Evolutionary conservation across 1,140 invertebrate genomes (phyloP).

Genomic region (Copidosoma floridanum): DNA sequence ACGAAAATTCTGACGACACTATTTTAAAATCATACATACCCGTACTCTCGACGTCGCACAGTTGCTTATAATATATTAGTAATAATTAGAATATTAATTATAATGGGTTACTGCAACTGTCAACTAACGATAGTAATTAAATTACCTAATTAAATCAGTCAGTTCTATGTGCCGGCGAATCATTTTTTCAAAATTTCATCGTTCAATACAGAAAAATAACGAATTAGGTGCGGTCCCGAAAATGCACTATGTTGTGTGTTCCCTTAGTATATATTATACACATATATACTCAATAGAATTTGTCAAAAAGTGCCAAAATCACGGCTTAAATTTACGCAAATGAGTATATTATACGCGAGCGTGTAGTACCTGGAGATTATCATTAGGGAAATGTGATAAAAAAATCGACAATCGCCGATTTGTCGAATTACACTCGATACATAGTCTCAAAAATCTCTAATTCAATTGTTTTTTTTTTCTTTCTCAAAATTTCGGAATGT

Average conservation of each 20-base stretch:
- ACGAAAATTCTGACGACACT: conserved; percentile 15
- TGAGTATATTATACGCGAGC: conserved; percentile 19
- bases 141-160: conserved; percentile 25
- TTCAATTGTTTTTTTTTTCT: too few relatives aligned
- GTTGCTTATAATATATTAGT: conserved; percentile 20
- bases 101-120: conserved; percentile 24
- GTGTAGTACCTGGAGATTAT: conserved; percentile 13
- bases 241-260: too few relatives aligned
- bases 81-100: too few relatives aligned
- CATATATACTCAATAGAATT: conserved; percentile 17
- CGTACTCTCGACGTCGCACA: conserved; percentile 11
- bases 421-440: conserved; percentile 13
- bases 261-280: too few relatives aligned
- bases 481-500: conserved; percentile 27
- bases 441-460: conserved; percentile 21
- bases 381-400: conserved; percentile 23
- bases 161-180: conserved; percentile 20
- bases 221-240: conserved; percentile 21
- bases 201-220: conserved; percentile 14
- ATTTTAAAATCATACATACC: too few relatives aligned
- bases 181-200: conserved; percentile 3
- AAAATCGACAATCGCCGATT: background rate
- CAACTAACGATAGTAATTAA: conserved; percentile 12
- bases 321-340: conserved; percentile 17
- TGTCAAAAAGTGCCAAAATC: conserved; percentile 13